Base-by-base conservation (phyloP, 2,797 vertebrate species). In the Manis crassicaudata region DNA sequence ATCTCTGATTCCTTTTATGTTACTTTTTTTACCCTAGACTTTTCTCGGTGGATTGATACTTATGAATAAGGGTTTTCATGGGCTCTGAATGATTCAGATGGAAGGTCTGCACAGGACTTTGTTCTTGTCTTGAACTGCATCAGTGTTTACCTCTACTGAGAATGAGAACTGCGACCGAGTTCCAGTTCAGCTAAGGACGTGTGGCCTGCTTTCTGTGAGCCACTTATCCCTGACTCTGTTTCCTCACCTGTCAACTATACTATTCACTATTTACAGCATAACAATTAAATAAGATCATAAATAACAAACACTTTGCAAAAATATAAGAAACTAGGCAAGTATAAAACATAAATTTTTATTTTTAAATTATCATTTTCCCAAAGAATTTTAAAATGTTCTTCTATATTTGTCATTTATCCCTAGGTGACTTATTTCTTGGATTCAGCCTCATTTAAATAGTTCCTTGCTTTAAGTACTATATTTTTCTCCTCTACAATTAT, bases 381-480 rank as follows among this genome's bases (percentile, higher is more conserved):
- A 80, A 37, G 27, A 94, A 8, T 63, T 95, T 75, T 16, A 60
- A 87, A 73, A 60, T 87, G 37, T 83, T 75, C 43, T 93, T 82
- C 63, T 86, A 1, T 79, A 17, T 88, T 91, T 72, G 40, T 83
- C 50, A 86, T 12, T 92, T 88, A 62, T 63, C 23, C 32, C 17
- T 40, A 80, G 58, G 17, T 25, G 89, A 43, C 12, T 93, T 92
- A 37, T 80, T 75, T 84, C 56, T 73, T 92, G 50, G 35, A 77
- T 65, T 89, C 77, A 84, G 68, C n/a, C 12, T 52, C 65, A 92
- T 82, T 82, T 87, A 68, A 94, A 13, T 77, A 90, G 87, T 90
- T 84, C 43, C 29, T 94, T 84, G 16, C 25, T 90, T 20, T 50
- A 79, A 43, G 35, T 84, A 29, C 65, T 72, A 5, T 3, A 37